Percentiles rank a stretch among this genome's conserved stretches.
These are phyloP conservation scores for Polypedilum vanderplanki DNA, from an alignment of 1,140 invertebrate species.

Conservation along the genomic window DNA sequence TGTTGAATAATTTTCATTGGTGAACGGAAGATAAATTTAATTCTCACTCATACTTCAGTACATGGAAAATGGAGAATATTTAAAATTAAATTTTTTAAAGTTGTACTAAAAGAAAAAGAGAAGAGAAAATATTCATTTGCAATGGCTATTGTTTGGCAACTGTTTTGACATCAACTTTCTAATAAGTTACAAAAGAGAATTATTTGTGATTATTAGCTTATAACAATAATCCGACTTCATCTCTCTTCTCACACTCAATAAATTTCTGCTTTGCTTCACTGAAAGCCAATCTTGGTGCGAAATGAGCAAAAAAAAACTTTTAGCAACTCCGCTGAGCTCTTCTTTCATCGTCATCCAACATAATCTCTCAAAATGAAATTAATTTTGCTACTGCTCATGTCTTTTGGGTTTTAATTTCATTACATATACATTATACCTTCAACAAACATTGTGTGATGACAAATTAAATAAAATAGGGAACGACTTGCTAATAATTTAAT, in stretches of 20 bases:
- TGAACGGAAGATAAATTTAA: not conserved
- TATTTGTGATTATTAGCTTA: constrained; percentile 28
- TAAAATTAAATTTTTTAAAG: not conserved
- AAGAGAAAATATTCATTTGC: not conserved
- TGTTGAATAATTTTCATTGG: constrained; percentile 15
- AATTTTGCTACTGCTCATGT: not conserved
- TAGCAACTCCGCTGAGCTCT: not conserved
- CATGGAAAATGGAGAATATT: too few species aligned
- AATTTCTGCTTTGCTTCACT: not conserved
- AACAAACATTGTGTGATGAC: constrained; percentile 18
- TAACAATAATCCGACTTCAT: constrained; percentile 26
- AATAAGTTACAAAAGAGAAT: constrained; percentile 21
- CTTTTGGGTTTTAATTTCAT: not conserved
- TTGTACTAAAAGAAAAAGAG: not conserved
- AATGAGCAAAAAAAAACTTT: not conserved
- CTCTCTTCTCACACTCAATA: constrained; percentile 17
- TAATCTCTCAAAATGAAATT: constrained; percentile 19
- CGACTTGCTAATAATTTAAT: not conserved
- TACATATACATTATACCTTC: not conserved
- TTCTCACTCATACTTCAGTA: not conserved
- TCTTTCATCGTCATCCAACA: constrained; percentile 11
- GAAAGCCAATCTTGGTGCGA: not conserved
- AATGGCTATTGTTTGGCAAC: not conserved
- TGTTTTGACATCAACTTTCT: not conserved
- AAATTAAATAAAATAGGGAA: constrained; percentile 2